A percentile compares a stretch with the other conserved stretches of the same genome.
phyloP scores from a whole-genome alignment of 2,113 vertebrate genomes.

The Atherinomorus stipes region DNA sequence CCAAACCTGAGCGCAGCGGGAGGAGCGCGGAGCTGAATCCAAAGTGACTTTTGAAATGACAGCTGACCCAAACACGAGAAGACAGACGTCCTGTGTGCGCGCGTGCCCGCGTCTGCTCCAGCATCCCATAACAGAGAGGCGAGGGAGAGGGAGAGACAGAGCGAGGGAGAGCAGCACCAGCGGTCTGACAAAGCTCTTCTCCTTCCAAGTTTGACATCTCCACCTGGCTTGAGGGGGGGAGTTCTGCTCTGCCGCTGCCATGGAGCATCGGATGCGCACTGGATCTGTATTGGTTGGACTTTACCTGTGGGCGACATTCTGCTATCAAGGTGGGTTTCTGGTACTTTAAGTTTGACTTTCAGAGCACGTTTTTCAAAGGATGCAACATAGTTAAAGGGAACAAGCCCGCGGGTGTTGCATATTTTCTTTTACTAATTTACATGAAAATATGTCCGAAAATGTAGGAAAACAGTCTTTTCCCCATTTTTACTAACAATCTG shows the following conservation, averaged over 20 bases:
- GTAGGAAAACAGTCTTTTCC: too few species aligned
- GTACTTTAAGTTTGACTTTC: neutral
- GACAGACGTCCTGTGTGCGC: conserved; percentile 16
- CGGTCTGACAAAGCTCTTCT: conserved; percentile 38
- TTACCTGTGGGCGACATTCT: conserved; percentile 77
- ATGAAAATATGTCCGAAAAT: neutral
- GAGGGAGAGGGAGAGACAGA: conserved; percentile 19
- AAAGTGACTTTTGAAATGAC: conserved; percentile 48
- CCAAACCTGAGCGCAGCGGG: conserved; percentile 5
- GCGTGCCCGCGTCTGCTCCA: neutral
- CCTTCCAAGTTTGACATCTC: conserved; percentile 60
- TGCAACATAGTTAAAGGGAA: neutral
- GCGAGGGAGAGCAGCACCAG: conserved; percentile 26
- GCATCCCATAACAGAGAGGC: conserved; percentile 14
- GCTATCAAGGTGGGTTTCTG: conserved; percentile 75
- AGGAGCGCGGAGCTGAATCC: neutral
- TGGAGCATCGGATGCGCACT: conserved; percentile 65
- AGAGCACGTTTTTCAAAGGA: neutral
- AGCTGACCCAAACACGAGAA: conserved; percentile 9
- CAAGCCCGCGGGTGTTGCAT: neutral
- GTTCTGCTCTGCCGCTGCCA: conserved; percentile 44
- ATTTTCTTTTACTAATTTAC: neutral
- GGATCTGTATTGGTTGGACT: conserved; percentile 63
- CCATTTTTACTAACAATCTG: too few species aligned
- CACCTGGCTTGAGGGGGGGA: conserved; percentile 26